Percentiles rank a stretch among this genome's conserved stretches.
phyloP scores from a whole-genome alignment of 2,113 vertebrate genomes.

The Tor tambroides region DNA sequence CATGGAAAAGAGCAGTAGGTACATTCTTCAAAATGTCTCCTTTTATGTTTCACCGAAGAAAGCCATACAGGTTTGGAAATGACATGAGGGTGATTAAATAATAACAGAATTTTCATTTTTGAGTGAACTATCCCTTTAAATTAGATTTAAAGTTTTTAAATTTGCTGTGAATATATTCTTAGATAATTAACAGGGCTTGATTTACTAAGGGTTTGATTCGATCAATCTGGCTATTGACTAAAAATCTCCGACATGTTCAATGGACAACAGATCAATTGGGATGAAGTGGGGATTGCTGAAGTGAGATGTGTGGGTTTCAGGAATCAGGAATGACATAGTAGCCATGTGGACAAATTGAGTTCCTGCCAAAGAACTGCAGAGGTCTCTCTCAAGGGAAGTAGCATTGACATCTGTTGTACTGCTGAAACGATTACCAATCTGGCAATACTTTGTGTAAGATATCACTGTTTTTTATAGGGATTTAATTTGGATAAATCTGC shows the following conservation, averaged over 20 bases:
- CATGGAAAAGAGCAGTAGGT: not conserved
- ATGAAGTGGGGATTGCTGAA: slow-evolving; percentile 57
- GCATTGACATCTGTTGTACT: not conserved
- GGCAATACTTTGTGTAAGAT: not conserved
- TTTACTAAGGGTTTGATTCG: slow-evolving; percentile 66
- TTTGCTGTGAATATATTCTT: not conserved
- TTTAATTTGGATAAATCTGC: not conserved
- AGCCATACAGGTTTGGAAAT: too few relatives aligned
- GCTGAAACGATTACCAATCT: not conserved
- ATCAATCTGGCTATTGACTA: slow-evolving; percentile 63
- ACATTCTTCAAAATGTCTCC: not conserved
- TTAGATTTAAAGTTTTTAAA: slow-evolving; percentile 65
- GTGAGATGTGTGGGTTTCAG: slow-evolving; percentile 32
- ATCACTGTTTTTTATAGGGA: not conserved
- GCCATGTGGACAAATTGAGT: slow-evolving; percentile 58
- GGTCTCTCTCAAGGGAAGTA: slow-evolving; percentile 23
- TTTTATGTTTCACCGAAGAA: too few relatives aligned
- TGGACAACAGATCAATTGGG: slow-evolving; percentile 63
- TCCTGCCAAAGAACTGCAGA: slow-evolving; percentile 38
- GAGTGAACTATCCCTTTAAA: slow-evolving; percentile 48
- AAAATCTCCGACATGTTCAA: slow-evolving; percentile 56
- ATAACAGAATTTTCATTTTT: too few relatives aligned
- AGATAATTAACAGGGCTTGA: slow-evolving; percentile 50
- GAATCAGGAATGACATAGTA: slow-evolving; percentile 40
- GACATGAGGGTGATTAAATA: too few relatives aligned